phyloP scores from a whole-genome alignment of 2,888 invertebrate species.

The Rhabditophanes sp. region DNA sequence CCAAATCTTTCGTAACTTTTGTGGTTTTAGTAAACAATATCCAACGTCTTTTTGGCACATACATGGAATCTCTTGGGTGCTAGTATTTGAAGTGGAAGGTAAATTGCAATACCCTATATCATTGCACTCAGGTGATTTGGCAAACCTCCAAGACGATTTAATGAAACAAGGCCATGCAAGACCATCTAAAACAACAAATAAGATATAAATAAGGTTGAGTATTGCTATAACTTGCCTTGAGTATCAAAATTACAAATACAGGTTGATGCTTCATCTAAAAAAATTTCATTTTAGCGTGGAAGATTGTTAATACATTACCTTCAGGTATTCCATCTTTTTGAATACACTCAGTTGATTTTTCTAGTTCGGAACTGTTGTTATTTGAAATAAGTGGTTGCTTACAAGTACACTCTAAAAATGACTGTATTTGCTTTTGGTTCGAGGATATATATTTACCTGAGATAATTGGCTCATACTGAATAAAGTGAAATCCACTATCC shows the following conservation, averaged over 20 bases:
- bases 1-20: slow-evolving; percentile 34
- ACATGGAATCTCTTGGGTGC: slow-evolving; percentile 29
- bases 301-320: too few species aligned
- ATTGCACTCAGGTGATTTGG: slow-evolving; percentile 16
- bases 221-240: too few species aligned
- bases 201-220: too few species aligned
- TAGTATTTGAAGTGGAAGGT: slow-evolving; percentile 35
- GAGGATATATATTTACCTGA: too few species aligned
- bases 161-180: slow-evolving; percentile 41
- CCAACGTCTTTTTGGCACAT: slow-evolving; percentile 31
- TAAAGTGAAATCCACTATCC: slow-evolving; percentile 28
- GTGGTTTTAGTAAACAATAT: slow-evolving; percentile 33
- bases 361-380: slow-evolving; percentile 6
- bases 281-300: too few species aligned
- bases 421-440: too few species aligned
- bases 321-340: slow-evolving; percentile 18
- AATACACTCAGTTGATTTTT: slow-evolving; percentile 10
- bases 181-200: too few species aligned
- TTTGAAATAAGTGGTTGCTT: slow-evolving; percentile 2
- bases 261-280: too few species aligned
- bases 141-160: slow-evolving; percentile 27
- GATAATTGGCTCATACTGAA: slow-evolving; percentile 38
- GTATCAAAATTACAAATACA: slow-evolving; percentile 18
- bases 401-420: too few species aligned
- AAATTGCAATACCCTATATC: slow-evolving; percentile 42